Percentiles rank a stretch among this genome's conserved stretches.
These are phyloP conservation scores for Sturnus vulgaris DNA, from an alignment of 2,113 vertebrate genomes.

Conservation along the genomic window DNA sequence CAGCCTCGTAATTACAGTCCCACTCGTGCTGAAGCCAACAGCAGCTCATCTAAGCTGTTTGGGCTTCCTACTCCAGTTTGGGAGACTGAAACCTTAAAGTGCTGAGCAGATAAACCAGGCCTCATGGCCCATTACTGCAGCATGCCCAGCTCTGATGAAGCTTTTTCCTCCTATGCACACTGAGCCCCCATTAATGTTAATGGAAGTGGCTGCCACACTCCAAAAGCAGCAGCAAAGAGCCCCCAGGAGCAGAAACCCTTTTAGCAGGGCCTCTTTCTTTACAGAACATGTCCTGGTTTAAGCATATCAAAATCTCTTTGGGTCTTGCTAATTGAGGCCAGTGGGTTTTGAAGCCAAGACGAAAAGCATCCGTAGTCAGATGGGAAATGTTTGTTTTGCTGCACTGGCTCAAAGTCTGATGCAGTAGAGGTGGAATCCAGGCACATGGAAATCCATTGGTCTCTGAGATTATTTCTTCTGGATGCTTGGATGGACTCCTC, in stretches of 20 bases:
- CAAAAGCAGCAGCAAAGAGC: not conserved
- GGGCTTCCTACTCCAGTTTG: not conserved
- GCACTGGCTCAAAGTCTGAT: not conserved
- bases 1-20: not conserved
- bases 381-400: not conserved
- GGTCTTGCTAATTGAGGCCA: not conserved
- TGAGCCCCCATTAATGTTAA: not conserved
- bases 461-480: not conserved
- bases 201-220: not conserved
- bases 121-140: not conserved
- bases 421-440: not conserved
- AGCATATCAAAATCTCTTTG: not conserved
- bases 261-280: not conserved
- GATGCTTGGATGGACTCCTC: not conserved
- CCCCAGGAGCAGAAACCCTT: not conserved
- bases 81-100: not conserved
- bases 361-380: not conserved
- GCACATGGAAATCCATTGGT: not conserved
- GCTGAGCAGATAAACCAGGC: not conserved
- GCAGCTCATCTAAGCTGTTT: not conserved
- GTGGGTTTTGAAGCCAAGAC: not conserved
- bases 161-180: not conserved
- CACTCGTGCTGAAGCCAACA: accelerated
- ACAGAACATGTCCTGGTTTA: not conserved
- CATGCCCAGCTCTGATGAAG: not conserved